These are phyloP conservation scores for Chiloscyllium plagiosum DNA, from an alignment of 2,113 vertebrate genomes.

Conservation along the genomic window DNA sequence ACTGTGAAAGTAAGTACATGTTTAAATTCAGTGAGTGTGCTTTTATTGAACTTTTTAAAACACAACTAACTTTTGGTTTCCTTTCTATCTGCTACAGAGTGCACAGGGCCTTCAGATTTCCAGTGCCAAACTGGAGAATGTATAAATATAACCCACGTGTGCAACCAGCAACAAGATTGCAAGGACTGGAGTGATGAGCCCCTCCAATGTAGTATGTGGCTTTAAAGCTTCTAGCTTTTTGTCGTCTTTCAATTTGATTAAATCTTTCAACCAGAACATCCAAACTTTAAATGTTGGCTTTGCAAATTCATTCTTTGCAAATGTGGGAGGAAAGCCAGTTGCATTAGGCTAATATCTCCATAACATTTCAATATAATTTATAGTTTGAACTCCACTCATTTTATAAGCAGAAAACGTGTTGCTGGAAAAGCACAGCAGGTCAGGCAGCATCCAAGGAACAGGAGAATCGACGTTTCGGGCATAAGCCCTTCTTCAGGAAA, in stretches of 20 bases:
- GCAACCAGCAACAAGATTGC: constrained; percentile 21
- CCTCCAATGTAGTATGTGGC: constrained; percentile 20
- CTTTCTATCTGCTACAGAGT: constrained; percentile 50
- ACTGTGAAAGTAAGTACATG: constrained; percentile 13
- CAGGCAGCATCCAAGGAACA: no score
- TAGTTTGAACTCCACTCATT: not conserved
- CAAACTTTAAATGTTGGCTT: no score
- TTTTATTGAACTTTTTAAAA: not conserved
- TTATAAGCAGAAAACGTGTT: no score
- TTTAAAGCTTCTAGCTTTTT: not conserved
- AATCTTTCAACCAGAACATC: no score
- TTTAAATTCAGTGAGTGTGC: not conserved
- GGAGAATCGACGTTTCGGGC: no score
- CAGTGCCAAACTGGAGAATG: constrained; percentile 30
- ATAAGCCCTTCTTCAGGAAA: no score
- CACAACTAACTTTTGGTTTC: not conserved
- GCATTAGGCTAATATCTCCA: not conserved
- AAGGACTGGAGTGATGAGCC: constrained; percentile 39
- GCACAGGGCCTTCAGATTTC: constrained; percentile 23
- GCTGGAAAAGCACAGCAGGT: no score
- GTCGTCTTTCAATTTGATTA: no score
- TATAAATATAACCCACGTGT: not conserved
- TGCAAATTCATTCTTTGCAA: no score
- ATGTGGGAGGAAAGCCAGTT: not conserved
- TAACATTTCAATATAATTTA: not conserved